Conservation (phyloP, 2,888 invertebrate genomes). For the Melanotus villosus region DNA sequence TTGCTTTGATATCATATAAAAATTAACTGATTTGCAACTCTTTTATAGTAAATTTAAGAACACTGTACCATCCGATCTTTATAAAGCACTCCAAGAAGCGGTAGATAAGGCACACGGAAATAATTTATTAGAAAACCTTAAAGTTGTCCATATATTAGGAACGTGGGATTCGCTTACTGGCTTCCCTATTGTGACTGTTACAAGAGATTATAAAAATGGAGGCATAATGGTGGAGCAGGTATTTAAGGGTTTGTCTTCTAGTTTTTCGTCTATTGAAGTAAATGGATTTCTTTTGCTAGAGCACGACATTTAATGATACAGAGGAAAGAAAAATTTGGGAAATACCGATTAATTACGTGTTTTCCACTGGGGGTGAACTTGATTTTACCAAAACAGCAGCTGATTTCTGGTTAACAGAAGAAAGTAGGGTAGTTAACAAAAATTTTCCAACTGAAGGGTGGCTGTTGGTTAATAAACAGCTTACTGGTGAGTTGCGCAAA, state of each 20-base stretch:
- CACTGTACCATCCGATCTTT: slow-evolving; percentile 59
- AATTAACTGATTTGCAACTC: background rate
- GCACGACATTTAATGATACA: no score
- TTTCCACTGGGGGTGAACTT: background rate
- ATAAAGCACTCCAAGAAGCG: slow-evolving; percentile 55
- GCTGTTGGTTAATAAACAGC: slow-evolving; percentile 63
- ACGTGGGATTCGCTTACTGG: slow-evolving; percentile 42
- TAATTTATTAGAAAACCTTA: slow-evolving; percentile 14
- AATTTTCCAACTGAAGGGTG: slow-evolving; percentile 39
- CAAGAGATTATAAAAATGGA: slow-evolving; percentile 27
- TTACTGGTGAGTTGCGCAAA: background rate
- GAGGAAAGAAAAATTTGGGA: background rate
- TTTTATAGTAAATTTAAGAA: slow-evolving; percentile 48
- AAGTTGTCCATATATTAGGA: background rate
- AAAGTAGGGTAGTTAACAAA: background rate
- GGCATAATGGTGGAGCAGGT: slow-evolving; percentile 28
- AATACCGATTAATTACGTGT: slow-evolving; percentile 35
- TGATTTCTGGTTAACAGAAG: slow-evolving; percentile 44
- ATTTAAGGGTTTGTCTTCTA: no score
- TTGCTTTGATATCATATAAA: no score
- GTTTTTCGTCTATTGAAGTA: no score
- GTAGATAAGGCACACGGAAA: slow-evolving; percentile 49
- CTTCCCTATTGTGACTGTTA: slow-evolving; percentile 45
- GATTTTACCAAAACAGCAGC: slow-evolving; percentile 31
- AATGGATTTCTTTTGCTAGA: no score